Percentiles rank a stretch among this genome's conserved stretches.
Evolutionary conservation across 2,888 invertebrate genomes (phyloP).

Genomic region (Ellobium chinense): DNA sequence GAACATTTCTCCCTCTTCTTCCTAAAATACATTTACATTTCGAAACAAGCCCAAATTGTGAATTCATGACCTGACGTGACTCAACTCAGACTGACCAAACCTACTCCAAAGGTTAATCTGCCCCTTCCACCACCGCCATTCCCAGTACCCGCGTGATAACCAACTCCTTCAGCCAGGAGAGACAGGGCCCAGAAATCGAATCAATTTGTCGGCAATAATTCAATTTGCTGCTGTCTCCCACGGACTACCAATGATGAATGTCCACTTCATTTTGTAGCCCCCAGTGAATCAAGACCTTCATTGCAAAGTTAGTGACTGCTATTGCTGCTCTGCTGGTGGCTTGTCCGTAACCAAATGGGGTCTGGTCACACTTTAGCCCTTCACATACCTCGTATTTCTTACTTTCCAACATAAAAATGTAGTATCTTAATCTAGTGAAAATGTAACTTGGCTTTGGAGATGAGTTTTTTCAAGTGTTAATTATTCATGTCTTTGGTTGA

Average conservation of each 20-base stretch:
- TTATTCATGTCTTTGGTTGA: too few relatives aligned
- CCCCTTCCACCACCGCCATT: not conserved
- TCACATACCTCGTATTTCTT: not conserved
- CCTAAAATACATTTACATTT: too few relatives aligned
- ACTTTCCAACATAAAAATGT: not conserved
- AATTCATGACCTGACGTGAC: too few relatives aligned
- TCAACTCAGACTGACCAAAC: too few relatives aligned
- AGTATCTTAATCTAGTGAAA: too few relatives aligned
- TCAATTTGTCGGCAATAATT: slow-evolving; percentile 34
- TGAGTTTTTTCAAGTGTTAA: too few relatives aligned
- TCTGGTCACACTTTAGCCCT: not conserved
- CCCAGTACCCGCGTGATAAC: slow-evolving; percentile 9
- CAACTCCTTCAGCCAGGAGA: not conserved
- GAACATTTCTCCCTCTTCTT: too few relatives aligned
- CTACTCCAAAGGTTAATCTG: too few relatives aligned
- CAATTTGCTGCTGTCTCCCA: slow-evolving; percentile 28
- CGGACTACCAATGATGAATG: slow-evolving; percentile 7
- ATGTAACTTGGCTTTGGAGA: too few relatives aligned
- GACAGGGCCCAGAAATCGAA: slow-evolving; percentile 28
- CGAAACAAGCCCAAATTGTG: too few relatives aligned
- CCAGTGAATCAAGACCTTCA: not conserved
- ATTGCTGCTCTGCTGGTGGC: not conserved
- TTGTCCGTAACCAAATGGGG: not conserved
- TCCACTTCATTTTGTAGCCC: slow-evolving; percentile 24
- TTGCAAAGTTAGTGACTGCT: not conserved